Evolutionary conservation across 2,888 invertebrate genomes (phyloP).

Genomic region (Phanerotoma sp.): DNA sequence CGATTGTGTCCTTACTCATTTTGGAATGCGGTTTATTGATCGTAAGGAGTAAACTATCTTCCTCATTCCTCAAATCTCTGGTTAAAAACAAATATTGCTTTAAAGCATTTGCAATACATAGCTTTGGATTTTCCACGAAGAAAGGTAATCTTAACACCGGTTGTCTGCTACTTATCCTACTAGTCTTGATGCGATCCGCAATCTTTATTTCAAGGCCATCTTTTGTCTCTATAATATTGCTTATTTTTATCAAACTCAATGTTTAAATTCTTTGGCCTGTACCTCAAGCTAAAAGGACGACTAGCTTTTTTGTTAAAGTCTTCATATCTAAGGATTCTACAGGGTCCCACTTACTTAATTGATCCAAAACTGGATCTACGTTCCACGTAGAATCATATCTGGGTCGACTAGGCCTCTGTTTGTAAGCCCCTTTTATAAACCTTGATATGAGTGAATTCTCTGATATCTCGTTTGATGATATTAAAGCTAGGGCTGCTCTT

Average conservation of each 20-base stretch:
- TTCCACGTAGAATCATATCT: not conserved
- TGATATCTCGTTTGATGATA: not conserved
- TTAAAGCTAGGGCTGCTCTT: constrained; percentile 29
- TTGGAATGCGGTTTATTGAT: constrained; percentile 19
- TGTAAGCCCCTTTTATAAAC: not conserved
- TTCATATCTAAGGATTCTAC: constrained; percentile 18
- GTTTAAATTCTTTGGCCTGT: constrained; percentile 28
- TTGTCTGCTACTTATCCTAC: constrained; percentile 17
- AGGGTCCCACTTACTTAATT: constrained; percentile 16
- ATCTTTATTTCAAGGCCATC: constrained; percentile 24
- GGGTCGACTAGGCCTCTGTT: not conserved
- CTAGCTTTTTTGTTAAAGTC: constrained; percentile 21
- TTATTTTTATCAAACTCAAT: constrained; percentile 8
- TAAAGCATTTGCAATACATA: constrained; percentile 18
- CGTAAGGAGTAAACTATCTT: constrained; percentile 17
- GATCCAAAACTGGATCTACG: not conserved
- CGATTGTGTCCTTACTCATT: constrained; percentile 17
- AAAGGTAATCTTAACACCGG: constrained; percentile 16
- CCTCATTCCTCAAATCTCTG: constrained; percentile 5
- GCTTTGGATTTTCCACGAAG: constrained; percentile 3
- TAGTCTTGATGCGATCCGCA: constrained; percentile 26
- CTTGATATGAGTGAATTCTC: not conserved
- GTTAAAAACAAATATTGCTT: constrained; percentile 14
- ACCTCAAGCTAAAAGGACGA: constrained; percentile 20
- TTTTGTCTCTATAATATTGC: constrained; percentile 11